Base-by-base conservation (phyloP, 2,797 vertebrate genomes). In the Emys orbicularis region DNA sequence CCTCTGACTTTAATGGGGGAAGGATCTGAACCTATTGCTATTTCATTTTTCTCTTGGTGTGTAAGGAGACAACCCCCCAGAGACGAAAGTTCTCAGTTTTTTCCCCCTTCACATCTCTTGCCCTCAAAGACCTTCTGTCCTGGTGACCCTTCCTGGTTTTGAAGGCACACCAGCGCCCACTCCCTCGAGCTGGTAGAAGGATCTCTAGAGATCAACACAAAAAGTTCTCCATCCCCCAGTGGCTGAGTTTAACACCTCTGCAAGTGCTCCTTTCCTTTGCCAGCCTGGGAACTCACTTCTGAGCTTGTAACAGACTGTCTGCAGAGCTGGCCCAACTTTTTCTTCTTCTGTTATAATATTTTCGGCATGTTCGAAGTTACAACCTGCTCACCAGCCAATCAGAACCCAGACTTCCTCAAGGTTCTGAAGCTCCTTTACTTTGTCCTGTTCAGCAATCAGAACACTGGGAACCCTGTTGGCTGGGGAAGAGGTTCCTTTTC, bases 351-450 rank as follows among this genome's bases (percentile, higher is more conserved):
- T 1, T 1, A 12, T 1, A 2, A 5, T 77, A 65, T 8, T 3
- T 23, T 10, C 37, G 2, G 0, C 0, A 16, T 11, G 61, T 83
- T 4, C 2, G 4, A 25, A 44, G 4, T 4, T 34, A 1, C 0
- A 54, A 54, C 5, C 56, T 49, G 52, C 80, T 49, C 34, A 2
- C 16, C 56, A n/a, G 84, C 25, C 49, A 0, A 1, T 0, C 13
- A 83, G 76, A 41, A 56, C 37, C 41, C 81, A 61, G 88, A 25
- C 79, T 9, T 29, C 76, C 79, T 49, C 1, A 19, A 31, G 77
- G 59, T 76, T 81, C 85, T 2, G 27, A 79, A 0, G 1, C 74
- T 80, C 44, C 37, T 82, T 54, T 27, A 11, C 47, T 0, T 5
- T 61, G 37, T 90, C 79, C 50, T 3, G 31, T 52, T 85, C 4